Conservation (phyloP, 2,888 invertebrate genomes). For the Diarsia rubi region DNA sequence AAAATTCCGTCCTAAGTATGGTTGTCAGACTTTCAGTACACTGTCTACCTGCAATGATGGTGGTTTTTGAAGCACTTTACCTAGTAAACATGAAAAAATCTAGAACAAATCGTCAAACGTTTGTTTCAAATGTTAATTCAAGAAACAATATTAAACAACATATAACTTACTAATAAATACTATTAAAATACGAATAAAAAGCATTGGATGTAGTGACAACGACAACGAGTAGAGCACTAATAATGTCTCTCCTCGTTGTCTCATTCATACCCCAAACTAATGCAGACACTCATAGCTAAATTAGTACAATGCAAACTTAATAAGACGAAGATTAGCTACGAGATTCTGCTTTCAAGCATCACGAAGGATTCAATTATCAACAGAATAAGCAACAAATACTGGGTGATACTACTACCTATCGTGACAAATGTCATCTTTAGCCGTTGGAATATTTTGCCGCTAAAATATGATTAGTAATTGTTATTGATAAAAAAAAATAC, state of each 20-base stretch:
- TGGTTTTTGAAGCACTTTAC: too few relatives aligned
- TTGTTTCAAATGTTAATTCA: too few relatives aligned
- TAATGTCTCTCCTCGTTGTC: slow-evolving; percentile 21
- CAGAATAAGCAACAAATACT: slow-evolving; percentile 14
- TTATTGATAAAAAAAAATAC: neutral
- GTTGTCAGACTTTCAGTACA: too few relatives aligned
- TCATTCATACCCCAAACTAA: slow-evolving; percentile 37
- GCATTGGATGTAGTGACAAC: neutral
- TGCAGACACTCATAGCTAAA: slow-evolving; percentile 37
- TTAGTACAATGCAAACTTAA: slow-evolving; percentile 69
- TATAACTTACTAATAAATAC: too few relatives aligned
- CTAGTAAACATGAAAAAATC: too few relatives aligned
- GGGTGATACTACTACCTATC: neutral
- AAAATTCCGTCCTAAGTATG: too few relatives aligned
- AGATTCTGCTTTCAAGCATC: slow-evolving; percentile 57
- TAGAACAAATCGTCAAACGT: too few relatives aligned
- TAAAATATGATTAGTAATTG: slow-evolving; percentile 5
- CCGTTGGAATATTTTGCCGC: neutral
- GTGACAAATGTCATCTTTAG: neutral
- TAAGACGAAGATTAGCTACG: slow-evolving; percentile 65
- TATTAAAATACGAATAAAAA: neutral
- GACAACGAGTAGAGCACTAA: too few relatives aligned
- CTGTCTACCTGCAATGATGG: too few relatives aligned
- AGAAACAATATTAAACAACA: too few relatives aligned
- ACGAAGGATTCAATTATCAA: slow-evolving; percentile 42